Percentiles rank a stretch among this genome's conserved stretches.
These are phyloP conservation scores for Sapayoa aenigma DNA, from an alignment of 2,113 vertebrate species.

Conservation along the genomic window DNA sequence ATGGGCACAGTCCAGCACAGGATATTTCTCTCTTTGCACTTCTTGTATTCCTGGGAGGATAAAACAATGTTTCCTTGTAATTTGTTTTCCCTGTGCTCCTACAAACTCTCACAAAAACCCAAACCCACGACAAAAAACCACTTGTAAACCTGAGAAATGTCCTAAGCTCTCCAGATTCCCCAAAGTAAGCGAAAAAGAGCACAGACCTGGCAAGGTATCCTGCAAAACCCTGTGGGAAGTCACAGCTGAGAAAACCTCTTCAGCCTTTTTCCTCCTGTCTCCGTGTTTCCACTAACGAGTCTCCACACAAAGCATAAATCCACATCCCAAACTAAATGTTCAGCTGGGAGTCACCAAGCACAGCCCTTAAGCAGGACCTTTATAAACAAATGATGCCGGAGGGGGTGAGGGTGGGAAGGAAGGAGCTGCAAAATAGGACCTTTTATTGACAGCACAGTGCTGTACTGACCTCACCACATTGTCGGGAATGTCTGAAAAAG, in stretches of 20 bases:
- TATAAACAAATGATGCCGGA: slow-evolving; percentile 1
- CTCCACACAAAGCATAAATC: neutral
- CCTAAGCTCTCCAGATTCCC: neutral
- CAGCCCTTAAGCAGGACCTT: neutral
- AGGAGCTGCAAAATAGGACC: neutral
- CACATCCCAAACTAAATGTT: neutral
- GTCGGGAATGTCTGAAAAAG: neutral
- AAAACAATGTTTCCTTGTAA: slow-evolving; percentile 43
- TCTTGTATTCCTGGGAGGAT: slow-evolving; percentile 35
- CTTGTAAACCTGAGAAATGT: neutral
- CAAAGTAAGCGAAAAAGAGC: neutral
- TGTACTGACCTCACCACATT: slow-evolving; percentile 10
- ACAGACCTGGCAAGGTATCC: neutral
- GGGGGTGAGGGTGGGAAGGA: neutral
- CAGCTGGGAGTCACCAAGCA: neutral
- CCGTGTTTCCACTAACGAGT: neutral
- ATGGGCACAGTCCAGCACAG: neutral
- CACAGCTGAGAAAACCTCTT: neutral
- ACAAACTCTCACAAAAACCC: neutral
- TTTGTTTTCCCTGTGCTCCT: slow-evolving; percentile 15
- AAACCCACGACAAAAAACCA: neutral
- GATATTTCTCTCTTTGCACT: neutral
- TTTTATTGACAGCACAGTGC: neutral
- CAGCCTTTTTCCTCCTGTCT: neutral
- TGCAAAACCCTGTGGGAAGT: neutral